Conservation (phyloP, 2,797 vertebrate species). For the Scolopax bukidnonensis region DNA sequence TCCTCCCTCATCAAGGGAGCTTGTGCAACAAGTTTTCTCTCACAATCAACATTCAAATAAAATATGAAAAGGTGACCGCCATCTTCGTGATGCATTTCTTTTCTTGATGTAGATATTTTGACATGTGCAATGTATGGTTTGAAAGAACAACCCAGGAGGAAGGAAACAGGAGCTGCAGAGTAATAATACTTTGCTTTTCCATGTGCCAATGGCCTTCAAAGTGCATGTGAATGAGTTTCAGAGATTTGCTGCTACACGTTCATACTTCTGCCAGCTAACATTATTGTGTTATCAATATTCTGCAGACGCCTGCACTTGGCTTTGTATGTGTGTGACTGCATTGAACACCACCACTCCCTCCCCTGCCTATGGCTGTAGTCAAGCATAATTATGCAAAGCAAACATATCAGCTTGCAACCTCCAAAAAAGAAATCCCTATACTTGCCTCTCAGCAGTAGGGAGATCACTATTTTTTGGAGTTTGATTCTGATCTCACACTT, state of each 20-base stretch:
- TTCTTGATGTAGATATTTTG: neutral
- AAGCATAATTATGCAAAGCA: neutral
- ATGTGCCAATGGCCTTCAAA: neutral
- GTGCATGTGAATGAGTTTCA: neutral
- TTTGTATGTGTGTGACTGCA: neutral
- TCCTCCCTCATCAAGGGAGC: neutral
- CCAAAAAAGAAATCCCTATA: neutral
- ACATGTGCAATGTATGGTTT: neutral
- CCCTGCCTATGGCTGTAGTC: neutral
- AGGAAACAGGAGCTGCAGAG: neutral
- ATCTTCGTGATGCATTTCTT: neutral
- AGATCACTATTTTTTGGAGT: neutral
- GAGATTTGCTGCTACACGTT: neutral
- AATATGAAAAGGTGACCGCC: neutral
- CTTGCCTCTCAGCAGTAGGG: neutral
- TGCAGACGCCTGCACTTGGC: neutral
- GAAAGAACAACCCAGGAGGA: neutral
- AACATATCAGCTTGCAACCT: neutral
- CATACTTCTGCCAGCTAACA: neutral
- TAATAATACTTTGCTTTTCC: neutral
- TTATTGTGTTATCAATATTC: slow-evolving; percentile 30
- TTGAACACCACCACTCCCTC: neutral
- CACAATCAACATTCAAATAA: neutral
- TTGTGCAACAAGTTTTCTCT: neutral
- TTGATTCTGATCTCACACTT: slow-evolving; percentile 21